Conservation (phyloP, 2,888 invertebrate species). For the Lacanobia oleracea region DNA sequence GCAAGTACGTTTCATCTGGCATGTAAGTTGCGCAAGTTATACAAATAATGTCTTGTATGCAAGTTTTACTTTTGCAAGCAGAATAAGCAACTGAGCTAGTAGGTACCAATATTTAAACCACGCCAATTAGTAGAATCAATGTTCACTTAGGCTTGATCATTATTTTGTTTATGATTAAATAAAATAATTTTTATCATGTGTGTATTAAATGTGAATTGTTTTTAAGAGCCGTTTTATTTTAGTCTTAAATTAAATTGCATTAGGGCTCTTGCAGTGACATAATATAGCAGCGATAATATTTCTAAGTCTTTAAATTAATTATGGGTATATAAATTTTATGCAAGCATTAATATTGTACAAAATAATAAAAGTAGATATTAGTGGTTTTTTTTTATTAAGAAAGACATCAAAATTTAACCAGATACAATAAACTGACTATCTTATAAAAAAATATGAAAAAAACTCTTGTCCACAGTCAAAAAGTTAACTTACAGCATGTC, state of each 20-base stretch:
- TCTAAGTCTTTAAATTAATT: too few relatives aligned
- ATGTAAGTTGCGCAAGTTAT: neutral
- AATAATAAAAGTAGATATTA: too few relatives aligned
- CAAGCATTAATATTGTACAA: too few relatives aligned
- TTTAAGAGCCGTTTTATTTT: constrained; percentile 7
- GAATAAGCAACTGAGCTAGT: neutral
- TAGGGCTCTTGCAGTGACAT: too few relatives aligned
- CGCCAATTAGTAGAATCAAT: constrained; percentile 41
- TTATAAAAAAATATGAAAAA: neutral
- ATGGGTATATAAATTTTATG: too few relatives aligned
- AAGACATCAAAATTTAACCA: neutral
- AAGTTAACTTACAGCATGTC: neutral
- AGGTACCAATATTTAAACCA: constrained; percentile 22
- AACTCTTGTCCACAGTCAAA: neutral
- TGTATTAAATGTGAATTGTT: constrained; percentile 50
- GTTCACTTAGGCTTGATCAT: constrained; percentile 5
- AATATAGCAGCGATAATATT: too few relatives aligned
- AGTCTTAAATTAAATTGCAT: too few relatives aligned
- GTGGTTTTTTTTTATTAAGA: neutral
- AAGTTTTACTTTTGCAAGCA: neutral
- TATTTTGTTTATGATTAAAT: constrained; percentile 51
- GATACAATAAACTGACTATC: neutral
- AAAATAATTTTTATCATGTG: constrained; percentile 39
- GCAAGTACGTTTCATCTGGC: neutral
- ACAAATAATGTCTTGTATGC: neutral